Percentiles rank a stretch among this genome's conserved stretches.
These are phyloP conservation scores for Styela plicata DNA, from an alignment of 23 tunicate species.

Conservation along the genomic window DNA sequence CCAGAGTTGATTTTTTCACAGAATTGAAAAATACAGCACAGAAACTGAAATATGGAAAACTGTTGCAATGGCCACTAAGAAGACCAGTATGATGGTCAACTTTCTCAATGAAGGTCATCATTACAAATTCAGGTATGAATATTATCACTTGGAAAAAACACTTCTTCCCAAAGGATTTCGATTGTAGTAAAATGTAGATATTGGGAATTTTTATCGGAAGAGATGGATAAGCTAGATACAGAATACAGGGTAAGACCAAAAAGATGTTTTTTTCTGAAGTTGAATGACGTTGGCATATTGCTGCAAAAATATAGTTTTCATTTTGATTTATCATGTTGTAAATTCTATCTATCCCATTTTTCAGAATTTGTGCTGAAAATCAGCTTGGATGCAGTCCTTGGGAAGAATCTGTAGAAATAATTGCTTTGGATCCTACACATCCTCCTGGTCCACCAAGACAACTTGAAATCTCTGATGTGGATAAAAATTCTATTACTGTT, in stretches of 20 bases:
- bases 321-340: background rate
- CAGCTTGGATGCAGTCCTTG: constrained; percentile 76
- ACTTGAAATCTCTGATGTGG: constrained; percentile 70
- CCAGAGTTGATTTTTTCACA: background rate
- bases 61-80: constrained; percentile 72
- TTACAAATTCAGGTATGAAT: constrained; percentile 47
- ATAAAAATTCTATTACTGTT: constrained; percentile 44
- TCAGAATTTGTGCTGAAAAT: constrained; percentile 74
- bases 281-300: too few species aligned
- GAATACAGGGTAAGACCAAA: background rate
- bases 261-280: too few species aligned
- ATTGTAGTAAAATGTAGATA: too few species aligned
- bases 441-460: constrained; percentile 80
- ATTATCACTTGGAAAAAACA: background rate
- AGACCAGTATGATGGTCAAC: constrained; percentile 78
- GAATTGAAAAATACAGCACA: constrained; percentile 72
- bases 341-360: background rate
- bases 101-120: constrained; percentile 75
- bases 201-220: too few species aligned
- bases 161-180: too few species aligned
- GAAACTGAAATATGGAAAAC: constrained; percentile 85
- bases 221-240: too few species aligned
- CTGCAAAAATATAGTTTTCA: too few species aligned
- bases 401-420: constrained; percentile 56
- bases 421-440: constrained; percentile 80